phyloP scores from a whole-genome alignment of 2,888 invertebrate genomes.

The Acronicta leporina region DNA sequence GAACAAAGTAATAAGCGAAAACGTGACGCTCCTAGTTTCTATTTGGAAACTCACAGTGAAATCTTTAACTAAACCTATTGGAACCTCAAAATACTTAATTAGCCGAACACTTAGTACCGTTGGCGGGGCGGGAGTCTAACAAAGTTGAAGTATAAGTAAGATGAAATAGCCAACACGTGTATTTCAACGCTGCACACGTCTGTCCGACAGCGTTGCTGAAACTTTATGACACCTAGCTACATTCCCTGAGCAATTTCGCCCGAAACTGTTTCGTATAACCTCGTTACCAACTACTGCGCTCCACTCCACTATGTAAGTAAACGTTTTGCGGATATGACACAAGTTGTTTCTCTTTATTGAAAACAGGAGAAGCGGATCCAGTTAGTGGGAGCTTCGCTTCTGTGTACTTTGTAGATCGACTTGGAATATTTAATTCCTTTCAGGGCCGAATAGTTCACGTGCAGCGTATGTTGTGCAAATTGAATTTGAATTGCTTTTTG shows the following conservation, averaged over 20 bases:
- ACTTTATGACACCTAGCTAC: slow-evolving; percentile 84
- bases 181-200: slow-evolving; percentile 77
- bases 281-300: slow-evolving; percentile 80
- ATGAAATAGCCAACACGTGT: slow-evolving; percentile 77
- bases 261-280: slow-evolving; percentile 83
- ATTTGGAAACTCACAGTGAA: no score
- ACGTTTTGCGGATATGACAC: slow-evolving; percentile 79
- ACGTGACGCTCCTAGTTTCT: slow-evolving; percentile 18
- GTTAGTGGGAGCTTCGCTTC: slow-evolving; percentile 53
- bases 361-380: slow-evolving; percentile 67
- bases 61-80: slow-evolving; percentile 18
- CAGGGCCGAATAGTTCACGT: slow-evolving; percentile 39
- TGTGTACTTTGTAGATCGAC: slow-evolving; percentile 49
- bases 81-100: slow-evolving; percentile 37
- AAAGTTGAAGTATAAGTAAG: slow-evolving; percentile 68
- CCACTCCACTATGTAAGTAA: slow-evolving; percentile 75
- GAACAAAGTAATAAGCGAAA: slow-evolving; percentile 27
- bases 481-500: slow-evolving; percentile 44
- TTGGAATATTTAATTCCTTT: slow-evolving; percentile 58
- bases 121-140: slow-evolving; percentile 58
- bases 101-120: slow-evolving; percentile 41
- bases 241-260: slow-evolving; percentile 81
- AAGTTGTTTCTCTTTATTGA: slow-evolving; percentile 82
- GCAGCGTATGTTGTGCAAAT: slow-evolving; percentile 38
- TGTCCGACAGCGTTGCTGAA: slow-evolving; percentile 77